Conservation (phyloP, 2,797 vertebrate species). For the Rhadinocentrus ornatus region DNA sequence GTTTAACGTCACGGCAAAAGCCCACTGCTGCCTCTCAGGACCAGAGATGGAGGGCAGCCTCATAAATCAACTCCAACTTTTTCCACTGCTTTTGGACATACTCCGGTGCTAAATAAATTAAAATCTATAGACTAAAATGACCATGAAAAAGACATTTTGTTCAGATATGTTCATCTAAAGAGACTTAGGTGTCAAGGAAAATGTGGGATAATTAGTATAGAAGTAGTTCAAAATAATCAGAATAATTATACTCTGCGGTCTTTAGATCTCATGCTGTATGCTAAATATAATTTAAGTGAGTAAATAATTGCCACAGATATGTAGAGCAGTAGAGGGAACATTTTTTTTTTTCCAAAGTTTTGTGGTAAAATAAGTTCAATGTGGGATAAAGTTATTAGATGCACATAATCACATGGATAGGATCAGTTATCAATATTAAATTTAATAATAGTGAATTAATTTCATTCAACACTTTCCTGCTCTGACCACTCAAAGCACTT, state of each 20-base stretch:
- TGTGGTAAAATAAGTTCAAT: not conserved
- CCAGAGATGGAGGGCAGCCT: not conserved
- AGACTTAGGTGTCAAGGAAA: too few species aligned
- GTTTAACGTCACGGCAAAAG: slow-evolving; percentile 60
- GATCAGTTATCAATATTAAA: not conserved
- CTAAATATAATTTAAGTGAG: too few species aligned
- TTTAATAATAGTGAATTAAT: not conserved
- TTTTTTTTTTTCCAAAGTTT: not conserved
- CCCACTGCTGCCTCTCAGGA: slow-evolving; percentile 32
- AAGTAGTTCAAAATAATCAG: too few species aligned
- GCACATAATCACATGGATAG: not conserved
- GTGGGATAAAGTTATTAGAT: too few species aligned
- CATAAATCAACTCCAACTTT: not conserved
- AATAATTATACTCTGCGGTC: too few species aligned
- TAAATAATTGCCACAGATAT: too few species aligned
- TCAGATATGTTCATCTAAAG: not conserved
- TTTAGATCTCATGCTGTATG: too few species aligned
- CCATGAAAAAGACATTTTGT: not conserved
- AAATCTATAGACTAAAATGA: not conserved
- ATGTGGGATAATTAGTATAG: too few species aligned
- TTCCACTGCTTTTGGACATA: slow-evolving; percentile 21
- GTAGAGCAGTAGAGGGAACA: too few species aligned
- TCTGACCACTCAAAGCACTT: too few species aligned
- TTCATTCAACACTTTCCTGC: too few species aligned
- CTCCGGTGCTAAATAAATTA: not conserved